A percentile compares a stretch with the other conserved stretches of the same genome.
These are phyloP conservation scores for Potorous gilbertii DNA, from an alignment of 2,797 vertebrate species.

Conservation along the genomic window DNA sequence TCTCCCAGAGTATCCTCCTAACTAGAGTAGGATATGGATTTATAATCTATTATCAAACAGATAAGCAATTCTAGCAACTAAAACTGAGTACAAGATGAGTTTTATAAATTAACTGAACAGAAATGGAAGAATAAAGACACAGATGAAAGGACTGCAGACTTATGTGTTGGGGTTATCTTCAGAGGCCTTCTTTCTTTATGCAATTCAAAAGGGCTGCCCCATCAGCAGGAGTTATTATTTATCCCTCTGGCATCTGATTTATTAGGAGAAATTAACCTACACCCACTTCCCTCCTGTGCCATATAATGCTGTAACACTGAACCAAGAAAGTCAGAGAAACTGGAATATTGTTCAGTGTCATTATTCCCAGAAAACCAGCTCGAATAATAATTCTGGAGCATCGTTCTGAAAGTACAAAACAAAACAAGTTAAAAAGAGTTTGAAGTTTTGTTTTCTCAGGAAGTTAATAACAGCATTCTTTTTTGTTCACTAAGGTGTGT, in stretches of 20 bases:
- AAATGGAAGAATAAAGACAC: conserved; percentile 3
- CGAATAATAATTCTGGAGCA: not conserved
- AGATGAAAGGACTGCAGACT: conserved; percentile 9
- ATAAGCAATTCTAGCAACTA: conserved; percentile 5
- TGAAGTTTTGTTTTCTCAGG: not conserved
- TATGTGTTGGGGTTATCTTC: not conserved
- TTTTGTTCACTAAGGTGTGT: not conserved
- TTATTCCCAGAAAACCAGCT: conserved; percentile 44
- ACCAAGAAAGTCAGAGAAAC: conserved; percentile 20
- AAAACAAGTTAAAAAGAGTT: conserved; percentile 34
- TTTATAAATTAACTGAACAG: not conserved
- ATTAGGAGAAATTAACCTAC: not conserved
- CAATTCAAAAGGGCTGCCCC: conserved; percentile 18
- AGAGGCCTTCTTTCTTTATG: conserved; percentile 18
- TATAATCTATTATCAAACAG: conserved; percentile 20
- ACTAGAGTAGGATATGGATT: not conserved
- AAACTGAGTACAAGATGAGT: conserved; percentile 10
- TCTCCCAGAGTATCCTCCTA: conserved; percentile 5
- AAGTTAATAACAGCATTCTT: conserved; percentile 19
- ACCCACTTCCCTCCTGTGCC: not conserved
- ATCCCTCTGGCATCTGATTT: conserved; percentile 33
- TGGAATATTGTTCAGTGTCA: conserved; percentile 30
- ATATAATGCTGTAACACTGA: conserved; percentile 15
- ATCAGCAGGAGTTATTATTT: conserved; percentile 29
- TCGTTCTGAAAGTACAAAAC: conserved; percentile 33